Conservation (phyloP, 2,888 invertebrate species). For the Unio pictorum region DNA sequence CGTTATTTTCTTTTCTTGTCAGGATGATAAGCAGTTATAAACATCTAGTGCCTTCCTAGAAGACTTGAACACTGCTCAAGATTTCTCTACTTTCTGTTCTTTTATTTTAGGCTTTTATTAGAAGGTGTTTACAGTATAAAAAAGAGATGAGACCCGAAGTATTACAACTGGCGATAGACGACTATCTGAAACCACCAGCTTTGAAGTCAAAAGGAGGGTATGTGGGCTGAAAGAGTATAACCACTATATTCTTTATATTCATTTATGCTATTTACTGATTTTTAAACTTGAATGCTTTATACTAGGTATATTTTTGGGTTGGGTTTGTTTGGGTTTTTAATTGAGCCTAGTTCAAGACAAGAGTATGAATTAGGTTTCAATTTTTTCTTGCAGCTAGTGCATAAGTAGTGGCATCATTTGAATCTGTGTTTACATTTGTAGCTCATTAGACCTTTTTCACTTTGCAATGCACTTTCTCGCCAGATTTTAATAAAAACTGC, state of each 20-base stretch:
- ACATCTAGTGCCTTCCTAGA: no score
- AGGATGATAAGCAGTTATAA: no score
- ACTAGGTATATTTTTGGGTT: conserved; percentile 9
- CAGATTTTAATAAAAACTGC: no score
- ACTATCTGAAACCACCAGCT: conserved; percentile 85
- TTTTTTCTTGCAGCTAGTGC: no score
- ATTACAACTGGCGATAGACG: conserved; percentile 93
- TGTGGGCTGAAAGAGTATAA: conserved; percentile 1
- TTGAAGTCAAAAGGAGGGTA: conserved; percentile 64
- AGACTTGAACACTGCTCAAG: no score
- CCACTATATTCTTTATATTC: conserved; percentile 2
- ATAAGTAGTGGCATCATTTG: no score
- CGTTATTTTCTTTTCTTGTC: no score
- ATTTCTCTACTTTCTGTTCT: neutral
- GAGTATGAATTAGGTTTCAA: no score
- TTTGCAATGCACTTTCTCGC: no score
- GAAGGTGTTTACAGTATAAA: conserved; percentile 97
- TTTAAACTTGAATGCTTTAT: neutral
- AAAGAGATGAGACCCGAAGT: conserved; percentile 99
- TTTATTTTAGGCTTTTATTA: conserved; percentile 89
- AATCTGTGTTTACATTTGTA: no score
- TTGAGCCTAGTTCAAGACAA: no score
- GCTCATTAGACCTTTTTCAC: no score
- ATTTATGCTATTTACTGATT: neutral
- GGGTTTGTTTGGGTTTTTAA: conserved; percentile 5